Evolutionary conservation across 2,888 invertebrate genomes (phyloP).

Genomic region (Drosophila pseudotakahashii): DNA sequence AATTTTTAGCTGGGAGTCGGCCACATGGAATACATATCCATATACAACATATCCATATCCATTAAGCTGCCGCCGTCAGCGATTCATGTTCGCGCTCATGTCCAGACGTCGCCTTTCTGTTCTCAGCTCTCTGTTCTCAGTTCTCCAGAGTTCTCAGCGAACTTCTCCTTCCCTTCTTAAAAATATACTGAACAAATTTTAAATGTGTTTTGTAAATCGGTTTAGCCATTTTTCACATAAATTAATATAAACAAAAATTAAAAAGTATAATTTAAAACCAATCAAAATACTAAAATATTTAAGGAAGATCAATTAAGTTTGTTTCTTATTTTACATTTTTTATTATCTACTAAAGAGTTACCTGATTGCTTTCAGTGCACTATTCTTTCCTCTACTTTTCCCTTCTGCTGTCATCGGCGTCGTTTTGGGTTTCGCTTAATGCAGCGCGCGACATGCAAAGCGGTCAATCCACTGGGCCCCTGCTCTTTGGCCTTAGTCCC

Average conservation of each 20-base stretch:
- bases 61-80: constrained; percentile 75
- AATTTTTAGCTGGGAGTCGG: constrained; percentile 20
- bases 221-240: no score
- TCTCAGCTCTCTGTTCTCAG: constrained; percentile 11
- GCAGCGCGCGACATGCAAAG: constrained; percentile 67
- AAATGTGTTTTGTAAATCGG: neutral
- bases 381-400: constrained; percentile 15
- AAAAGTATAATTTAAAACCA: no score
- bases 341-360: neutral
- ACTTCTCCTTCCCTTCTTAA: neutral
- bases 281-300: no score
- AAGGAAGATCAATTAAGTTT: no score
- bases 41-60: constrained; percentile 64
- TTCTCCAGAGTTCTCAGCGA: neutral
- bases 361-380: neutral
- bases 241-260: no score
- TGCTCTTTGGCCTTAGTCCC: constrained; percentile 20
- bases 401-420: constrained; percentile 40
- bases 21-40: constrained; percentile 34
- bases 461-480: constrained; percentile 40
- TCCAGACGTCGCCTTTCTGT: constrained; percentile 61
- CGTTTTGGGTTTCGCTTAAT: constrained; percentile 69
- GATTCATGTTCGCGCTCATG: constrained; percentile 76
- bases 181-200: neutral
- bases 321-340: no score